Percentiles rank a stretch among this genome's conserved stretches.
These are phyloP conservation scores for Pentamera pediparva DNA, from an alignment of 53 echinoderm and acorn worm species.

Conservation along the genomic window DNA sequence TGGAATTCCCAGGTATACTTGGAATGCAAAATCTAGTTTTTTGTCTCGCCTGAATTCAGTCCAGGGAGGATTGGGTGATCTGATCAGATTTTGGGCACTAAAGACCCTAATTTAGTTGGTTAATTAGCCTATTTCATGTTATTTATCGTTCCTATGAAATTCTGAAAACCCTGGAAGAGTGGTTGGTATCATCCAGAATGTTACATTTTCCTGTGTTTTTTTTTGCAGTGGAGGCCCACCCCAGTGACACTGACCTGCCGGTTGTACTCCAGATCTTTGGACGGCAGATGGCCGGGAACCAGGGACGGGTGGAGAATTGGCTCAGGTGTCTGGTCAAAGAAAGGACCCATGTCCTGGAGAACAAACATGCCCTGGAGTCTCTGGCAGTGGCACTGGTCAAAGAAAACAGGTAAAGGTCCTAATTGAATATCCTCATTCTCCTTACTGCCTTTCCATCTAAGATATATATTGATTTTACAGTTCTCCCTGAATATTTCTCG, in stretches of 20 bases:
- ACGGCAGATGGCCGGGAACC: constrained; percentile 49
- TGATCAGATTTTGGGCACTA: no score
- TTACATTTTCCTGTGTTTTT: not conserved
- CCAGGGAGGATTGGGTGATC: no score
- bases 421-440: no score
- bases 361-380: constrained; percentile 69
- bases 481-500: no score
- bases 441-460: no score
- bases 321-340: constrained; percentile 74
- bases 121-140: not conserved
- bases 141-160: not conserved
- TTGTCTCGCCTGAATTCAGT: no score
- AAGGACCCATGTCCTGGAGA: constrained; percentile 71
- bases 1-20: no score
- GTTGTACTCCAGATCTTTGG: constrained; percentile 60
- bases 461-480: no score
- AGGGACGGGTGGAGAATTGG: constrained; percentile 67
- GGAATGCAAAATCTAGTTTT: no score
- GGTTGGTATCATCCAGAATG: no score
- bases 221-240: constrained; percentile 73
- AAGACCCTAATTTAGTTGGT: no score
- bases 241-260: constrained; percentile 69
- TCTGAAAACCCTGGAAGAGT: no score
- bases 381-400: constrained; percentile 84
- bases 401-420: constrained; percentile 68